phyloP scores from a whole-genome alignment of 2,113 vertebrate genomes.

The Ivindomyrus marchei region DNA sequence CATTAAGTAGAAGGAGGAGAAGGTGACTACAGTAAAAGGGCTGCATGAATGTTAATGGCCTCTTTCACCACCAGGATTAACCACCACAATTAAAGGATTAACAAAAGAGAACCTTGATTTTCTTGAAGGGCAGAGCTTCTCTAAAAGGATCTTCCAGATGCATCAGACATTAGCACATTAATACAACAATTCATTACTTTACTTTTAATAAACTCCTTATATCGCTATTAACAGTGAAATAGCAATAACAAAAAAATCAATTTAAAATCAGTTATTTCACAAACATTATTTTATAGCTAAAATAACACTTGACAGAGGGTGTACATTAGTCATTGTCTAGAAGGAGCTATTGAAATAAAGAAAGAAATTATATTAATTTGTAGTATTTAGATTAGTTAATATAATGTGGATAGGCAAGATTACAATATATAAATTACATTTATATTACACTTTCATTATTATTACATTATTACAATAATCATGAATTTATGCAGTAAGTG shows the following conservation, averaged over 20 bases:
- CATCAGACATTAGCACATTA: conserved; percentile 30
- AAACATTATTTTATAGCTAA: not conserved
- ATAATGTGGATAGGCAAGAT: not conserved
- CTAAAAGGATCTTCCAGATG: not conserved
- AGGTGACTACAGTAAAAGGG: not conserved
- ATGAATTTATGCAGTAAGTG: not conserved
- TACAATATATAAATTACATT: not conserved
- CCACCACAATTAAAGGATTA: not conserved
- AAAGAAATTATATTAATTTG: not conserved
- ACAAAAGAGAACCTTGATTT: not conserved
- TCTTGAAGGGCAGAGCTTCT: not conserved
- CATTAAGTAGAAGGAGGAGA: not conserved
- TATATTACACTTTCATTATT: not conserved
- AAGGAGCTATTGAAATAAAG: not conserved
- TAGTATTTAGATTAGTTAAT: not conserved
- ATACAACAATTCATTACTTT: not conserved
- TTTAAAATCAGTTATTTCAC: not conserved
- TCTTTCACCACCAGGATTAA: not conserved
- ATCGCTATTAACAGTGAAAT: not conserved
- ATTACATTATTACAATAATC: not conserved
- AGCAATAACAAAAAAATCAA: not conserved
- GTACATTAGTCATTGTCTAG: not conserved
- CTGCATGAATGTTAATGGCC: not conserved
- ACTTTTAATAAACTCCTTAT: not conserved
- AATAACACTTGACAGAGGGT: not conserved